phyloP scores from a whole-genome alignment of 1,140 invertebrate species.

The Atopsyche davidsoni region DNA sequence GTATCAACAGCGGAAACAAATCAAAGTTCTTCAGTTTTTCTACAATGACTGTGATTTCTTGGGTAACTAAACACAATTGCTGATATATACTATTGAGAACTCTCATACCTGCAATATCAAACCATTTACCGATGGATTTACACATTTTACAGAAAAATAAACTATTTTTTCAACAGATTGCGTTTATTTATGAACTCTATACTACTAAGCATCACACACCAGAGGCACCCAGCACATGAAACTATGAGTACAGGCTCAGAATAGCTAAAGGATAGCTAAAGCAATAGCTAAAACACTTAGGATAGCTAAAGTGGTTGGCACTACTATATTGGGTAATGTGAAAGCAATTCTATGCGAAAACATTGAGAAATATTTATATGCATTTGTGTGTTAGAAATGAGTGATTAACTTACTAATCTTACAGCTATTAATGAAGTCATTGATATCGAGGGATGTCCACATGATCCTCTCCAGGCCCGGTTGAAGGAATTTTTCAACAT shows the following conservation, averaged over 20 bases:
- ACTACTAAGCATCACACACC: too few species aligned
- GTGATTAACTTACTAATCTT: slow-evolving; percentile 34
- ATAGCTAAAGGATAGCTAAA: too few species aligned
- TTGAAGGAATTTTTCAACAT: slow-evolving; percentile 70
- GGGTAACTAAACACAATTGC: slow-evolving; percentile 71
- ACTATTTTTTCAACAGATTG: too few species aligned
- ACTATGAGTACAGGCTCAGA: not conserved
- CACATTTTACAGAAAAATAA: too few species aligned
- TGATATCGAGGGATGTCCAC: slow-evolving; percentile 77
- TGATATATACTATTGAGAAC: slow-evolving; percentile 30
- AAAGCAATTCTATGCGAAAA: too few species aligned
- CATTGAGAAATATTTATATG: too few species aligned
- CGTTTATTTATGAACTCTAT: too few species aligned
- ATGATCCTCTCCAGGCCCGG: slow-evolving; percentile 73
- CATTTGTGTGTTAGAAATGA: too few species aligned
- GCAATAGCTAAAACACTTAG: too few species aligned
- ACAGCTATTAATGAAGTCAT: slow-evolving; percentile 61
- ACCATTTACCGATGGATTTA: too few species aligned
- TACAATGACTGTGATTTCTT: slow-evolving; percentile 60
- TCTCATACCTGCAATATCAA: slow-evolving; percentile 21
- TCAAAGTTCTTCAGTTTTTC: slow-evolving; percentile 52
- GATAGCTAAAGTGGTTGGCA: too few species aligned
- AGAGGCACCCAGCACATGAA: slow-evolving; percentile 3
- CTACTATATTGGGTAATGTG: too few species aligned
- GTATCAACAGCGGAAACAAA: slow-evolving; percentile 42